Base-by-base conservation (phyloP, 1,140 invertebrate genomes). In the Halesus radiatus region DNA sequence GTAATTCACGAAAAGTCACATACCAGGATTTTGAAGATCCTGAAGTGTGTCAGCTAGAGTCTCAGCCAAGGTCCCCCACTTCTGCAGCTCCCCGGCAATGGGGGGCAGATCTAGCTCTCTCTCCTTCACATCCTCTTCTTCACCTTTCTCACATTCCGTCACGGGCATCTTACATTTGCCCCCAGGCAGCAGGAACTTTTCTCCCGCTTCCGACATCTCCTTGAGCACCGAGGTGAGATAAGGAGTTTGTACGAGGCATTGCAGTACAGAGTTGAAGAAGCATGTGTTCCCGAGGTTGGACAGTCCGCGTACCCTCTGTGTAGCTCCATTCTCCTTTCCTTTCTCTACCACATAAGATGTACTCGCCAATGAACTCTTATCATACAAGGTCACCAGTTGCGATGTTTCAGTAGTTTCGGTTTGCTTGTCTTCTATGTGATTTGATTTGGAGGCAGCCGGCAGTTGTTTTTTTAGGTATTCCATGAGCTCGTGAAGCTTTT, bases 181-280 rank as follows among this genome's bases (percentile, higher is more conserved):
- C 58, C 95, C 94, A 7, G 94, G 93, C 22, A 96, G 85, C 13
- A 89, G 87, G 85, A 96, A 95, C 86, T 87, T 91, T 82, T 93
- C 92, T 0, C 93, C 94, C 3, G 92, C 91, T 80, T 91, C 90
- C 70, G 91, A 90, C 82, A 95, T 90, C 87, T 95, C 92, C 84
- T 93, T 91, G 64, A 98, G 89, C 20, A 95, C 90, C 84, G 93
- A 88, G 50, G 94, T 90, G 58, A 98, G 90, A 86, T 93, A 95
- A 22, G 95, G 94, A 16, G 96, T 98, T 87, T 97, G 96, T 20
- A 94, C 94, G 78, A 98, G 89, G 87, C 95, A 96, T 87, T 99
- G 98, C 90, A 98, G 92, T 3, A 98, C 96, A 54, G 97, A 95
- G 91, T 99, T 99, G 85, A 98, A 98, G 90, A 98, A 99, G 87